These are phyloP conservation scores for Melanostoma scalare DNA, from an alignment of 2,888 invertebrate genomes.

Conservation along the genomic window DNA sequence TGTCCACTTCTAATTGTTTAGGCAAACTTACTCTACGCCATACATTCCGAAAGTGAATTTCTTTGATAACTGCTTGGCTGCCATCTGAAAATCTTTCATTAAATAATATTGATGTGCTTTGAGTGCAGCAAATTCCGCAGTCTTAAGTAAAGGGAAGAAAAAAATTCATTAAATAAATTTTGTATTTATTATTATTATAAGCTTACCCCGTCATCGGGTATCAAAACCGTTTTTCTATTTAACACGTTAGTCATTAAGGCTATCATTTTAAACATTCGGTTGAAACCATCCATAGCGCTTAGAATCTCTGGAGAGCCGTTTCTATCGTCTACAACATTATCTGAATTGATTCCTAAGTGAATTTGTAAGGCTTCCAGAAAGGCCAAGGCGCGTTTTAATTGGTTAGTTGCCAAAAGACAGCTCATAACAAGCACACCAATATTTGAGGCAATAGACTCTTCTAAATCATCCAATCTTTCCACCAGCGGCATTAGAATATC, in stretches of 20 bases:
- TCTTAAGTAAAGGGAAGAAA: slow-evolving; percentile 64
- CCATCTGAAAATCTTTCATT: slow-evolving; percentile 82
- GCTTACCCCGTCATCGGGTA: slow-evolving; percentile 79
- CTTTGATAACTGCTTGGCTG: slow-evolving; percentile 81
- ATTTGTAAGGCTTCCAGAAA: slow-evolving; percentile 79
- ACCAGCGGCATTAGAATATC: slow-evolving; percentile 78
- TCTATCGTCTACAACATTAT: slow-evolving; percentile 71
- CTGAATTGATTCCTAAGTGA: slow-evolving; percentile 75
- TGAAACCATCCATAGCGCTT: slow-evolving; percentile 74
- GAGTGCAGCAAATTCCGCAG: slow-evolving; percentile 79
- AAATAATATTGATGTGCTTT: slow-evolving; percentile 82
- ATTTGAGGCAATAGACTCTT: slow-evolving; percentile 77
- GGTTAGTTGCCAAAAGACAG: slow-evolving; percentile 80
- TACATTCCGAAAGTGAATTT: slow-evolving; percentile 71
- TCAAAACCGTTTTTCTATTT: slow-evolving; percentile 78
- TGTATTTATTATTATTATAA: neutral
- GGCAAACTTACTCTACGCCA: slow-evolving; percentile 75
- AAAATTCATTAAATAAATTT: neutral
- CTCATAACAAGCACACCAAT: slow-evolving; percentile 79
- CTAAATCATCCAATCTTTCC: slow-evolving; percentile 77
- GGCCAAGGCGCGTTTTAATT: slow-evolving; percentile 79
- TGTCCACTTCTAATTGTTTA: neutral
- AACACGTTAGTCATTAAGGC: slow-evolving; percentile 79
- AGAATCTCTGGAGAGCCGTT: slow-evolving; percentile 68
- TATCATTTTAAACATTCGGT: slow-evolving; percentile 78